These are phyloP conservation scores for Narcine bancroftii DNA, from an alignment of 2,113 vertebrate genomes.

Conservation along the genomic window DNA sequence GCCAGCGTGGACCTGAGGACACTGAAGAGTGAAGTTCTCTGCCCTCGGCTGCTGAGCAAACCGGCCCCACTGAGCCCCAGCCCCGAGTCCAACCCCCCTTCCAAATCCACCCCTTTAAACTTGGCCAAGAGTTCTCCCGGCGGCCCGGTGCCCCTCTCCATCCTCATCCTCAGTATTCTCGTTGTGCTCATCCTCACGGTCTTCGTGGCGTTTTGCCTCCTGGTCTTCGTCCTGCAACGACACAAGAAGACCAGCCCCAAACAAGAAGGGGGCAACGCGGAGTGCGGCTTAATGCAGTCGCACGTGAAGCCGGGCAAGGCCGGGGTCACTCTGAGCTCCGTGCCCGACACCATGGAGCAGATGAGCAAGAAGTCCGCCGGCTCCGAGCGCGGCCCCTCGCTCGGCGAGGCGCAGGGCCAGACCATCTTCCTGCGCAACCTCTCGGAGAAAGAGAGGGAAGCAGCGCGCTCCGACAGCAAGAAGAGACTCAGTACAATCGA, in stretches of 20 bases:
- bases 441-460: constrained; percentile 83
- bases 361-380: constrained; percentile 93
- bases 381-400: constrained; percentile 79
- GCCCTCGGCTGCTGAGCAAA: constrained; percentile 82
- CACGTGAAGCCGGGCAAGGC: constrained; percentile 82
- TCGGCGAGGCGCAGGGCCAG: constrained; percentile 80
- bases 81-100: constrained; percentile 62
- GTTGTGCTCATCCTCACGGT: constrained; percentile 95
- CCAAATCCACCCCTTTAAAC: constrained; percentile 65
- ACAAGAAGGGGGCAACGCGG: constrained; percentile 81
- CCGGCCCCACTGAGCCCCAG: constrained; percentile 76
- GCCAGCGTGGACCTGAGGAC: constrained; percentile 84
- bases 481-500: constrained; percentile 97
- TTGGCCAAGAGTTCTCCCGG: constrained; percentile 82
- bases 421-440: constrained; percentile 79
- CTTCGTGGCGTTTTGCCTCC: constrained; percentile 94
- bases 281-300: constrained; percentile 83
- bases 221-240: constrained; percentile 86
- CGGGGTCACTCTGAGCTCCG: constrained; percentile 58
- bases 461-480: constrained; percentile 71
- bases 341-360: constrained; percentile 95
- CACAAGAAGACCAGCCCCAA: constrained; percentile 84
- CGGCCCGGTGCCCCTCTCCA: constrained; percentile 89
- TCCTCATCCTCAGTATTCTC: constrained; percentile 91
- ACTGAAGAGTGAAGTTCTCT: constrained; percentile 91